Percentiles rank a stretch among this genome's conserved stretches.
Evolutionary conservation across 2,888 invertebrate species (phyloP).

Genomic region (Meloe dianella): DNA sequence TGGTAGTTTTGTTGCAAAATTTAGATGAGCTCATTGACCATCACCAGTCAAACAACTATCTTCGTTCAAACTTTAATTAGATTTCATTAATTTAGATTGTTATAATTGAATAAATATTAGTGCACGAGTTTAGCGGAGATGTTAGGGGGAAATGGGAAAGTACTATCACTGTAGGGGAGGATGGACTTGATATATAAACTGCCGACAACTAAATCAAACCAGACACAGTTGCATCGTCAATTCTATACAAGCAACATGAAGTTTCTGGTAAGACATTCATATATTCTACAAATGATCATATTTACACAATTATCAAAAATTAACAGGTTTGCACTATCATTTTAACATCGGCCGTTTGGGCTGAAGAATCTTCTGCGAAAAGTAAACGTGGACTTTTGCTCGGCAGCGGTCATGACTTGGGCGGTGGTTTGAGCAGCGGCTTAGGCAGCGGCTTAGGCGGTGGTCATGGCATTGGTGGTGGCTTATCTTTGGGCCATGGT

Average conservation of each 20-base stretch:
- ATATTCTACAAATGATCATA: not conserved
- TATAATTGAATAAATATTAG: slow-evolving; percentile 25
- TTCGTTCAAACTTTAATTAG: slow-evolving; percentile 4
- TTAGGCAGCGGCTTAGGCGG: slow-evolving; percentile 28
- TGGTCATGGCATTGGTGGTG: slow-evolving; percentile 27
- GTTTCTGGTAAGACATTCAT: slow-evolving; percentile 44
- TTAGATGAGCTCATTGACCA: not conserved
- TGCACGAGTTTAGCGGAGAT: slow-evolving; percentile 21
- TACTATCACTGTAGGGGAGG: slow-evolving; percentile 49
- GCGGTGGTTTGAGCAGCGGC: slow-evolving; percentile 27
- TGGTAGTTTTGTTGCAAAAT: not conserved
- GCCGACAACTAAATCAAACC: slow-evolving; percentile 40
- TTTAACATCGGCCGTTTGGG: slow-evolving; percentile 41
- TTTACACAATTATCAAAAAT: slow-evolving; percentile 16
- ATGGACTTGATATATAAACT: slow-evolving; percentile 44
- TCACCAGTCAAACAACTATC: not conserved
- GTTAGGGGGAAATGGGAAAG: slow-evolving; percentile 47
- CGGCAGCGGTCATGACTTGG: slow-evolving; percentile 20
- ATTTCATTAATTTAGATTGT: slow-evolving; percentile 11
- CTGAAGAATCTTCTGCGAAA: slow-evolving; percentile 40
- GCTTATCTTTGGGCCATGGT: slow-evolving; percentile 23
- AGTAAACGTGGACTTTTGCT: slow-evolving; percentile 46
- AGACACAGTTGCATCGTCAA: slow-evolving; percentile 45
- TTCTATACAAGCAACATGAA: slow-evolving; percentile 44
- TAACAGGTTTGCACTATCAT: slow-evolving; percentile 45